Evolutionary conservation across 1,140 invertebrate genomes (phyloP), one percentile per base, ranked within the genome.

Genomic region (Bombus pascuorum): DNA sequence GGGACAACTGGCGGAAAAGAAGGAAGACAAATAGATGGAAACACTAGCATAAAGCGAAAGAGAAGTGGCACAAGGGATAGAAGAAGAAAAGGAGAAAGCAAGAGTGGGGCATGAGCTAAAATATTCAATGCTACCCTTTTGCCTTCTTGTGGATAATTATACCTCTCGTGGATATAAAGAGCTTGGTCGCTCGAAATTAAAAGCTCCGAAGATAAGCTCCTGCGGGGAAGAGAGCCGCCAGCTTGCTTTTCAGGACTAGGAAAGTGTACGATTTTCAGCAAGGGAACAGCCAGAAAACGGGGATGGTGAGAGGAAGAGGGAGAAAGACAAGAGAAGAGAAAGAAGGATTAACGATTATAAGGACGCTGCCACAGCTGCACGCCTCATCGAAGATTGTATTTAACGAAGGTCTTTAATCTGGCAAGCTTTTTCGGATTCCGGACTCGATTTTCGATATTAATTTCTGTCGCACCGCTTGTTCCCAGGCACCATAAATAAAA

Each of bases 71-170:
- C 18, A 53, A 22, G 18, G 47, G 47, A 53, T 39, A 1, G 32
- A 1, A 44, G n/a, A 65, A 70, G 42, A 5, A 18, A 62, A n/a
- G 32, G 32, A 22, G 42, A 25, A 66, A 66, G 71, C 71, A 75
- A 72, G 68, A 28, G 39, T 18, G 71, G 59, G 81, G 82, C 53
- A 47, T 59, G 71, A 79, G 74, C 84, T 93, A 87, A 91, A 93
- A 93, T 93, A 93, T 93, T 93, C 89, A 93, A 91, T 91, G 89
- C 83, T 72, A 84, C 57, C 72, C 79, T 57, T 81, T 76, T 68
- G 77, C 74, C 81, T 86, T 90, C 89, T 90, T 82, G 90, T 87
- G 86, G 91, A 92, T 93, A 93, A 93, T 93, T 93, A 92, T 92
- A 85, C 90, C 86, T 88, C 86, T 91, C 89, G 86, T 86, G 79